Conservation (phyloP, 2,113 vertebrate species). For the Bambusicola thoracicus region DNA sequence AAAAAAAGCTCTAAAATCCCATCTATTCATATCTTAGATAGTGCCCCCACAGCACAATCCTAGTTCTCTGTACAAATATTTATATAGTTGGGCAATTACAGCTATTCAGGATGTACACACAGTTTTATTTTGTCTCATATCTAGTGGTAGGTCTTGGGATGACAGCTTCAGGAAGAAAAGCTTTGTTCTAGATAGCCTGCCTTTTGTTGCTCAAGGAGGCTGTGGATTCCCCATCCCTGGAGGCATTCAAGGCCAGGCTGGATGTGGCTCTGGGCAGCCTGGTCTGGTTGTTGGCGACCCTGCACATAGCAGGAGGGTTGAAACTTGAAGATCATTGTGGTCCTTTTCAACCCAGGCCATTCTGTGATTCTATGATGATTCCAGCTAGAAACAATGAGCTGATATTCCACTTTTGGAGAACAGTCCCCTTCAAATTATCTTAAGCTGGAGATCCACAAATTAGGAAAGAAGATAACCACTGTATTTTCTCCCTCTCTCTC, state of each 20-base stretch:
- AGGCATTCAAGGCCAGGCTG: no score
- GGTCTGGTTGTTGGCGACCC: no score
- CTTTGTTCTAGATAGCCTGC: neutral
- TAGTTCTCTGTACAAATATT: neutral
- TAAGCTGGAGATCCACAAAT: neutral
- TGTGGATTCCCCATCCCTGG: no score
- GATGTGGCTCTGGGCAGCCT: no score
- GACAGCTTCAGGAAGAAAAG: neutral
- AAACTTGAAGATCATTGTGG: no score
- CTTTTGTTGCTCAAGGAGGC: neutral
- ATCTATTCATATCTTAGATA: neutral
- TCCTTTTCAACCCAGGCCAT: no score
- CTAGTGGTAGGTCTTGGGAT: neutral
- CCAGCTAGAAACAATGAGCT: neutral
- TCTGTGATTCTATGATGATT: neutral
- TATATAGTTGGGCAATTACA: neutral
- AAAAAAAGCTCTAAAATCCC: neutral
- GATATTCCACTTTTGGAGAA: neutral
- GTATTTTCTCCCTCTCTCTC: neutral
- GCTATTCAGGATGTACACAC: neutral
- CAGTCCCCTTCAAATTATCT: neutral
- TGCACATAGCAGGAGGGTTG: no score
- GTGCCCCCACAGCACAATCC: neutral
- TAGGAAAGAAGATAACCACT: neutral
- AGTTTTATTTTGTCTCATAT: neutral